Conservation (phyloP, 2,113 vertebrate species). For the Megalops atlanticus region DNA sequence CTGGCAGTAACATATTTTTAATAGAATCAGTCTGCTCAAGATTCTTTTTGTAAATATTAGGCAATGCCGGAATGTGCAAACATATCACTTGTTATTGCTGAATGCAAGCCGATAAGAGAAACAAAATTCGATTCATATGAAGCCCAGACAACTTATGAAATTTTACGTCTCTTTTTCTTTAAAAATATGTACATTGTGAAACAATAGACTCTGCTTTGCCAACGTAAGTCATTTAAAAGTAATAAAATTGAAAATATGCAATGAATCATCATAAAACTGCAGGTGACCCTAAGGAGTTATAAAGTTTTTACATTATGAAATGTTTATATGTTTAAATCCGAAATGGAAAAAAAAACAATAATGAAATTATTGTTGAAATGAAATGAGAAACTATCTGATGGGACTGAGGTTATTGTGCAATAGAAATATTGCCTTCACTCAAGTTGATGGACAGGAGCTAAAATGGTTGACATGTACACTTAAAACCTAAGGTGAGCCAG, state of each 20-base stretch:
- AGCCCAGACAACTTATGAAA: not conserved
- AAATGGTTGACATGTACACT: too few relatives aligned
- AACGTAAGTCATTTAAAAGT: not conserved
- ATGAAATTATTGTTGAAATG: too few relatives aligned
- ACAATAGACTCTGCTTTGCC: not conserved
- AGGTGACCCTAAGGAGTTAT: not conserved
- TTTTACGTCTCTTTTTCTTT: not conserved
- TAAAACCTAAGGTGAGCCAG: too few relatives aligned
- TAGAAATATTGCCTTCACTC: too few relatives aligned
- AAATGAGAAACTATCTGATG: too few relatives aligned
- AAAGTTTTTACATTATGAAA: not conserved
- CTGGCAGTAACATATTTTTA: conserved; percentile 15
- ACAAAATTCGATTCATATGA: conserved; percentile 3
- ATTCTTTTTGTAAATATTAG: conserved; percentile 14
- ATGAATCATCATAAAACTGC: not conserved
- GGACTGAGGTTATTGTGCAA: too few relatives aligned
- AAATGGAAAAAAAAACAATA: too few relatives aligned
- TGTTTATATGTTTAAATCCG: too few relatives aligned
- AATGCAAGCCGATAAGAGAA: not conserved
- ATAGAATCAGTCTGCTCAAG: conserved; percentile 21
- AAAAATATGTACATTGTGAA: not conserved
- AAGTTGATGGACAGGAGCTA: too few relatives aligned
- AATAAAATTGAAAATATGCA: not conserved
- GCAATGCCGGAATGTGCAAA: conserved; percentile 7
- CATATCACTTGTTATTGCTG: not conserved